phyloP scores from a whole-genome alignment of 2,797 vertebrate genomes.

The Mastacembelus armatus region DNA sequence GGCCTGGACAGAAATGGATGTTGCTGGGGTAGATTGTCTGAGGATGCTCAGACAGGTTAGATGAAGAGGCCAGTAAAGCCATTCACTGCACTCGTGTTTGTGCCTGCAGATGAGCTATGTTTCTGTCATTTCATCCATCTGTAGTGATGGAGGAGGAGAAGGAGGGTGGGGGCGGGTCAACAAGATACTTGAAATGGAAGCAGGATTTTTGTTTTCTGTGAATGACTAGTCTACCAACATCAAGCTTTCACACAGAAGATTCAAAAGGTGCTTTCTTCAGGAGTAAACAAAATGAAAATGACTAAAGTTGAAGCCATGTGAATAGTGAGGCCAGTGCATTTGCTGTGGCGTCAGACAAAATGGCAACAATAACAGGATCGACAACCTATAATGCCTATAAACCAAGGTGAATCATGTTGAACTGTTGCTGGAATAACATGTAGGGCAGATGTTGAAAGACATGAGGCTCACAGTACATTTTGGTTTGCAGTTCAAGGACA shows the following conservation, averaged over 20 bases:
- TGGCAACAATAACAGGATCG: conserved; percentile 46
- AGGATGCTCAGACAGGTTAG: conserved; percentile 70
- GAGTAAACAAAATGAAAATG: conserved; percentile 21
- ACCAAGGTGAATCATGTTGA: conserved; percentile 46
- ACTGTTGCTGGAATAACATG: conserved; percentile 50
- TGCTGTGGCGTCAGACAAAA: conserved; percentile 57
- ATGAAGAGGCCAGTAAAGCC: conserved; percentile 76
- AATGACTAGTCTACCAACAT: too few relatives aligned
- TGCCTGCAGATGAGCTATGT: conserved; percentile 66
- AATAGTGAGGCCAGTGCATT: conserved; percentile 40
- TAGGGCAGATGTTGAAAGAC: conserved; percentile 40
- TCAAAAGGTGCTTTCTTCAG: conserved; percentile 27
- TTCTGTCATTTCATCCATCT: conserved; percentile 59
- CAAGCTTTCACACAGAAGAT: conserved; percentile 16
- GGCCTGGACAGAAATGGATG: conserved; percentile 60
- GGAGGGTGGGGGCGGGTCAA: conserved; percentile 26
- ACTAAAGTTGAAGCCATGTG: conserved; percentile 38
- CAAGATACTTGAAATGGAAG: conserved; percentile 39
- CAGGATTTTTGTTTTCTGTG: conserved; percentile 40
- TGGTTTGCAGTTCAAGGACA: conserved; percentile 12
- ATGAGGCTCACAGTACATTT: not conserved
- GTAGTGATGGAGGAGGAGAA: conserved; percentile 50
- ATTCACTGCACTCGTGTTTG: conserved; percentile 62
- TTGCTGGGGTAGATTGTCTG: conserved; percentile 60
- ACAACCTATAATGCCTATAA: conserved; percentile 39